Base-by-base conservation (phyloP, 2,888 invertebrate species). In the Drosophila leonis region DNA sequence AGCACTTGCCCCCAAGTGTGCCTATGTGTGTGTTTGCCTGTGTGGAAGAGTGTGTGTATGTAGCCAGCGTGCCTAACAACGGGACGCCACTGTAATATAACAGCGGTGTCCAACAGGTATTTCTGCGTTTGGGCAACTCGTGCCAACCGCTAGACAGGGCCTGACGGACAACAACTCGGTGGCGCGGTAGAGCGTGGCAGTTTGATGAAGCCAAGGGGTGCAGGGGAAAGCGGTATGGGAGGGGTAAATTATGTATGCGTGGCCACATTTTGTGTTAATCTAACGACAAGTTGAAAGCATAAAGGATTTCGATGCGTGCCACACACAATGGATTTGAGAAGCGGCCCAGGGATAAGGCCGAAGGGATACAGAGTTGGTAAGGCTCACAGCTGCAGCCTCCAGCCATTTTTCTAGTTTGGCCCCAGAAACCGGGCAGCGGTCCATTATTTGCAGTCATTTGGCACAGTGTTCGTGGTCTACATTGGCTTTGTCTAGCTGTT, bases 401-500 rank as follows among this genome's bases (percentile, higher is more conserved):
- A 51, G 54, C 52, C 74, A 31, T 63, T 60, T 62, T 51, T 37
- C 18, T 29, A 29, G 37, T 61, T 41, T 49, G 46, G 67, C 20
- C 56, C 71, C 49, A 41, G 46, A 20, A 68, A 42, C 51, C 44
- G 12, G 54, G 33, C 68, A 33, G 46, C 37, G 48, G 68, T 62
- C 81, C 90, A 88, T 86, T 86, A 86, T 82, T 90, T 82, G 86
- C 86, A 90, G 86, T 71, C 85, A 88, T 90, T 90, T 86, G 86
- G 88, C 83, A 78, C 52, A 57, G 61, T 35, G 72, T 59, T 80
- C 71, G 24, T 57, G 55, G 68, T 64, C 24, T 66, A 66, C 64
- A 59, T 80, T 65, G 68, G 68, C 73, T 70, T 81, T 87, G 77
- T 86, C 59, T 64, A 18, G 27, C 29, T 48, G 24, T 5, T 18